These are phyloP conservation scores for Rhagophthalmus giganteus DNA, from an alignment of 2,888 invertebrate genomes.

Conservation along the genomic window DNA sequence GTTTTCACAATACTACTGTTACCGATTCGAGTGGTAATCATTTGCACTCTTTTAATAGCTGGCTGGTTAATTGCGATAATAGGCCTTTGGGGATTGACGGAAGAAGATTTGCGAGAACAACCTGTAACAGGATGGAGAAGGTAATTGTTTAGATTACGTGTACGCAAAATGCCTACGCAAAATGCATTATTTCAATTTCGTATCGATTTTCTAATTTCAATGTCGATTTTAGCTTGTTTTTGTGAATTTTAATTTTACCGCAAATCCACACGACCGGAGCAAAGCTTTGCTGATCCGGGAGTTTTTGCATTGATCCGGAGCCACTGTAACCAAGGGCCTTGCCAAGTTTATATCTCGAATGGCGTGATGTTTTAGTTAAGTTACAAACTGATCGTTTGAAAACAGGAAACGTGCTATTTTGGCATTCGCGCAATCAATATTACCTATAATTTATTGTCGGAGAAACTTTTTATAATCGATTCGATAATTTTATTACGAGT, in stretches of 20 bases:
- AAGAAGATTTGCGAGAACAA: constrained; percentile 74
- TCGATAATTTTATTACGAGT: no score
- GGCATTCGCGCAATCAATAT: no score
- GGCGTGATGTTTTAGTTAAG: no score
- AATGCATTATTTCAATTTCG: neutral
- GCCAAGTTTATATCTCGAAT: no score
- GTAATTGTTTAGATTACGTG: constrained; percentile 68
- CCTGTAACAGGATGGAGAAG: constrained; percentile 90
- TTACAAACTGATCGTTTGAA: no score
- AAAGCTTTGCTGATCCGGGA: neutral
- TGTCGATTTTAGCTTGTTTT: no score
- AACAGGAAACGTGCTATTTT: no score
- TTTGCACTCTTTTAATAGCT: constrained; percentile 73
- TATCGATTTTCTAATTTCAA: neutral
- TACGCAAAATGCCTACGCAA: neutral
- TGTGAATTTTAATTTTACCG: neutral
- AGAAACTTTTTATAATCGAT: no score
- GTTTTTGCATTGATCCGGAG: neutral
- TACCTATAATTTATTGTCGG: no score
- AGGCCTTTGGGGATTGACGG: constrained; percentile 77
- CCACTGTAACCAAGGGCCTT: no score
- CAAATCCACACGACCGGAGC: neutral
- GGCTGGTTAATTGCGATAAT: constrained; percentile 86
- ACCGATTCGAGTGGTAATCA: constrained; percentile 79
- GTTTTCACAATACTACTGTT: constrained; percentile 82